A percentile compares a stretch with the other conserved stretches of the same genome.
These are phyloP conservation scores for Coregonus suidteri DNA, from an alignment of 2,797 vertebrate species.

Conservation along the genomic window DNA sequence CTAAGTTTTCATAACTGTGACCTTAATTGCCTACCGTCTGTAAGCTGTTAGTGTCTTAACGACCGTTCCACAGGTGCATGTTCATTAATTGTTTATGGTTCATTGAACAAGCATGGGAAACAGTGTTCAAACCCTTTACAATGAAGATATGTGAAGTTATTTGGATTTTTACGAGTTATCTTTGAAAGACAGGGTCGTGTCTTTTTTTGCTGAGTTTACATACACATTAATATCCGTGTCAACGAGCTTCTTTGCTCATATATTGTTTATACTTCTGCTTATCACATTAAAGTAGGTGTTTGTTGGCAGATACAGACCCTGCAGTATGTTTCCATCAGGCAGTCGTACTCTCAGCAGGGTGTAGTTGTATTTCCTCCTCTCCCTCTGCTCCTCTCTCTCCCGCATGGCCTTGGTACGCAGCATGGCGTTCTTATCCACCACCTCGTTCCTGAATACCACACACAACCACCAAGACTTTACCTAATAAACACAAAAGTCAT, in stretches of 20 bases:
- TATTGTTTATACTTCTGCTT: not conserved
- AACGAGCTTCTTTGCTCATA: not conserved
- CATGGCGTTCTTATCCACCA: constrained; percentile 84
- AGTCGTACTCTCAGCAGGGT: constrained; percentile 87
- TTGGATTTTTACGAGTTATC: no score
- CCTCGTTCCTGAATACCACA: constrained; percentile 77
- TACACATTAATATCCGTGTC: no score
- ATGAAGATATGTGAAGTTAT: no score
- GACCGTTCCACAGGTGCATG: no score
- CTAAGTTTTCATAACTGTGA: no score
- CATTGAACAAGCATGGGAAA: no score
- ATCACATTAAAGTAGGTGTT: not conserved
- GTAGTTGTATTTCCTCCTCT: constrained; percentile 89
- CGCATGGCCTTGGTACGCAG: constrained; percentile 94
- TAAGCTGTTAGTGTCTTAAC: no score
- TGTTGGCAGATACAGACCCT: constrained; percentile 72
- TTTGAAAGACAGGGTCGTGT: no score
- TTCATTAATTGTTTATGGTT: no score
- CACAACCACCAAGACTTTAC: constrained; percentile 13
- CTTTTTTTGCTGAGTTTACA: no score
- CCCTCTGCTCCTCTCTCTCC: constrained; percentile 89
- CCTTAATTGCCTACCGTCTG: no score
- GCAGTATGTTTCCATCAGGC: constrained; percentile 88
- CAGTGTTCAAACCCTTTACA: no score
- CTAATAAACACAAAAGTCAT: not conserved